These are phyloP conservation scores for Adela reaumurella DNA, from an alignment of 2,888 invertebrate genomes.

Conservation along the genomic window DNA sequence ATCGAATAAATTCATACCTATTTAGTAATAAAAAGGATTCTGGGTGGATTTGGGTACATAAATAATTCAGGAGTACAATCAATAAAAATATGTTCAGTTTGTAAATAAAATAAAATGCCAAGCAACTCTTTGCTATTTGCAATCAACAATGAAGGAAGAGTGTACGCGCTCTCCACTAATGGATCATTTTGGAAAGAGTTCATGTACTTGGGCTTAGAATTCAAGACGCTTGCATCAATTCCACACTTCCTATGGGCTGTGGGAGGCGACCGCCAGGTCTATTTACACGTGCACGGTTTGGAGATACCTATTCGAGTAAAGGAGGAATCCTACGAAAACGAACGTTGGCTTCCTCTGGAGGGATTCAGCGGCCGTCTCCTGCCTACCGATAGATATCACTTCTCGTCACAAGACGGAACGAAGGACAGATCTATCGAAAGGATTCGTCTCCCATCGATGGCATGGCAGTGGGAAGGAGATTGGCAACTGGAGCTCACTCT, in stretches of 20 bases:
- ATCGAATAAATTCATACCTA: too few relatives aligned
- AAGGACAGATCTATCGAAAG: constrained; percentile 74
- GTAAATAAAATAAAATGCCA: constrained; percentile 22
- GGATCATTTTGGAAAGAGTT: constrained; percentile 84
- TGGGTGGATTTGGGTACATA: too few relatives aligned
- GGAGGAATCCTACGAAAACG: constrained; percentile 90
- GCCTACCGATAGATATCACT: constrained; percentile 84
- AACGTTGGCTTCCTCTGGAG: constrained; percentile 89
- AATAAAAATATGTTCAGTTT: too few relatives aligned
- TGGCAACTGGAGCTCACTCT: constrained; percentile 84
- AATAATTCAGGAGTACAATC: too few relatives aligned
- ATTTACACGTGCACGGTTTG: constrained; percentile 84
- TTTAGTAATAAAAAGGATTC: too few relatives aligned
- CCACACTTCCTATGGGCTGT: constrained; percentile 89
- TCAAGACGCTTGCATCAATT: constrained; percentile 83
- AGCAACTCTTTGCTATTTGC: constrained; percentile 77
- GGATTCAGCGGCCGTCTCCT: constrained; percentile 80
- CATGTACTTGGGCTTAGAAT: constrained; percentile 80
- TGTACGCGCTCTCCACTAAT: constrained; percentile 77
- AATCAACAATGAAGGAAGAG: constrained; percentile 84
- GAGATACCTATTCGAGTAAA: constrained; percentile 88
- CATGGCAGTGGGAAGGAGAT: constrained; percentile 96
- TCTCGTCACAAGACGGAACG: constrained; percentile 81
- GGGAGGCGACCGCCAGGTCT: constrained; percentile 89
- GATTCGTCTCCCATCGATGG: constrained; percentile 86